These are phyloP conservation scores for Chrosomus eos DNA, from an alignment of 2,797 vertebrate genomes.

Conservation along the genomic window DNA sequence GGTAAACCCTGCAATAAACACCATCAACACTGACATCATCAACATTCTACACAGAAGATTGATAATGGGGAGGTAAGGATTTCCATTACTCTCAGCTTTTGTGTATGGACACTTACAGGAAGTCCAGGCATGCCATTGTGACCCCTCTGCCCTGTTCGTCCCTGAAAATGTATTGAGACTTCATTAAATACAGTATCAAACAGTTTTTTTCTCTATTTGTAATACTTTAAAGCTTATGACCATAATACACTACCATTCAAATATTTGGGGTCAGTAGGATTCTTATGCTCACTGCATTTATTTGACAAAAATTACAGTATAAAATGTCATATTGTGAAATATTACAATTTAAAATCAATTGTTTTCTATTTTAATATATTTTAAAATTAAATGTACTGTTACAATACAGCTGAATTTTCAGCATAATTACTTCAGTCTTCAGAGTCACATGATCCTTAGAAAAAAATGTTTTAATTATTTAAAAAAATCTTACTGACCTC, in stretches of 20 bases:
- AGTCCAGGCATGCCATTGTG: slow-evolving; percentile 73
- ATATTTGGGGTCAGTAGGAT: not conserved
- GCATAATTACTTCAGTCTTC: not conserved
- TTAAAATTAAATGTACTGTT: not conserved
- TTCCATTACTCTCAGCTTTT: not conserved
- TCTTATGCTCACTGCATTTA: not conserved
- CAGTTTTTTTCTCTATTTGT: not conserved
- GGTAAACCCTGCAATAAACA: slow-evolving; percentile 77
- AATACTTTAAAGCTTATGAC: not conserved
- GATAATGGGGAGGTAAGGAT: not conserved
- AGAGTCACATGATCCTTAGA: not conserved
- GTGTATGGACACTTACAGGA: slow-evolving; percentile 67
- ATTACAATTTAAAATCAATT: not conserved
- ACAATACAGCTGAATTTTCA: not conserved
- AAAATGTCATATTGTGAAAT: not conserved
- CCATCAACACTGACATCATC: slow-evolving; percentile 47
- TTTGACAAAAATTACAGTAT: not conserved
- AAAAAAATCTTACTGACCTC: not conserved
- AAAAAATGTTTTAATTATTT: not conserved
- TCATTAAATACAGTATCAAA: not conserved
- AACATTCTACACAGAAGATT: not conserved
- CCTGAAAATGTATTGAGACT: slow-evolving; percentile 62
- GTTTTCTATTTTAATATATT: not conserved
- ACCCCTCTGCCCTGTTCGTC: slow-evolving; percentile 72
- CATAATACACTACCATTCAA: not conserved